These are phyloP conservation scores for Molossus alvarezi DNA, from an alignment of 2,797 vertebrate genomes.

Conservation along the genomic window DNA sequence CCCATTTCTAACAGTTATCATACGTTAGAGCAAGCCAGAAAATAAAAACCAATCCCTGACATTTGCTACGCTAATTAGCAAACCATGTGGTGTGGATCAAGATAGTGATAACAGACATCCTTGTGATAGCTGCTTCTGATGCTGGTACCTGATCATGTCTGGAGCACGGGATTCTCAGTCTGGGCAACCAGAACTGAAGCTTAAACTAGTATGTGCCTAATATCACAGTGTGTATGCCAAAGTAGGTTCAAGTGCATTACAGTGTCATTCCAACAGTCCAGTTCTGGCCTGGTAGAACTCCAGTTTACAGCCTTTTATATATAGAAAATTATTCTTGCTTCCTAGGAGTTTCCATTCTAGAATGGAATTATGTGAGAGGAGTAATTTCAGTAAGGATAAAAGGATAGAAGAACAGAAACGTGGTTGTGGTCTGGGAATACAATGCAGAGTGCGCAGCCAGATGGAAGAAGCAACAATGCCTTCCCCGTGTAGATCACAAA, in stretches of 20 bases:
- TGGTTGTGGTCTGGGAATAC: background rate
- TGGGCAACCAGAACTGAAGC: constrained; percentile 5
- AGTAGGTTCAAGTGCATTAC: background rate
- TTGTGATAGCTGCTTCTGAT: background rate
- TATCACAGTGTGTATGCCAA: background rate
- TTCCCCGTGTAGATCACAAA: background rate
- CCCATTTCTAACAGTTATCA: background rate
- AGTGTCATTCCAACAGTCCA: background rate
- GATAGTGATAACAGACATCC: background rate
- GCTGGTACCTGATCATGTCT: background rate
- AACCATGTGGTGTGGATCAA: background rate
- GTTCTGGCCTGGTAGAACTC: background rate
- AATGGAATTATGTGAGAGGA: background rate
- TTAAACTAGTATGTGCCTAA: background rate
- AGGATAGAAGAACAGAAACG: background rate
- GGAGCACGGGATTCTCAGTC: background rate
- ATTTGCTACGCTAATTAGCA: constrained; percentile 4
- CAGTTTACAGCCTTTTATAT: background rate
- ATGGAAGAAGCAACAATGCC: background rate
- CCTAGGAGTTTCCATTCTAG: constrained; percentile 8
- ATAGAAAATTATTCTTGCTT: background rate
- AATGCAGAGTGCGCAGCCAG: background rate
- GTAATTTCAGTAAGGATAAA: background rate
- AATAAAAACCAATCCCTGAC: constrained; percentile 15
- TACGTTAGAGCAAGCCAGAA: constrained; percentile 9